These are phyloP conservation scores for Pherbina coryleti DNA, from an alignment of 2,888 invertebrate species.

Conservation along the genomic window DNA sequence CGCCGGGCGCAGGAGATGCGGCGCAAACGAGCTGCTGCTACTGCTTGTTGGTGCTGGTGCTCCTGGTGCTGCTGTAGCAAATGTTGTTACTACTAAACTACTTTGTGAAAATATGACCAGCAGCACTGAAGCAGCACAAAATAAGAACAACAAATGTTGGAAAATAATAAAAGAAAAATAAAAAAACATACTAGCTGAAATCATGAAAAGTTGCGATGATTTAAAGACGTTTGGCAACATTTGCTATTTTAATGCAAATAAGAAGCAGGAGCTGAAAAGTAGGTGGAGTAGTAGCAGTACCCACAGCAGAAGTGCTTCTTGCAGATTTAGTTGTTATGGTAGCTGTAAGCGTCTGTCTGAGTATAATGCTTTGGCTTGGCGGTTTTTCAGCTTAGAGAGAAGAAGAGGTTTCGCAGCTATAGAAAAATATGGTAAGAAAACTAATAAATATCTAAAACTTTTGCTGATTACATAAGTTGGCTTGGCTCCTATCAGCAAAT, in stretches of 20 bases:
- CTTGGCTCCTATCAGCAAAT: no score
- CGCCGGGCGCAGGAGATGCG: no score
- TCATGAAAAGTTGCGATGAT: not conserved
- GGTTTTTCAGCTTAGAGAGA: no score
- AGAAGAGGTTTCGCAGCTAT: no score
- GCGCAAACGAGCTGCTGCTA: not conserved
- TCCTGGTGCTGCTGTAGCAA: not conserved
- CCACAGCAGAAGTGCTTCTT: not conserved
- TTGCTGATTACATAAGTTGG: no score
- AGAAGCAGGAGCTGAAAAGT: not conserved
- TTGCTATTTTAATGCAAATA: slow-evolving; percentile 10
- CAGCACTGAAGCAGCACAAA: not conserved
- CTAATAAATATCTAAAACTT: no score
- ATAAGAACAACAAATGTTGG: not conserved
- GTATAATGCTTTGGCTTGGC: no score
- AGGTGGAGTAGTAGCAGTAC: not conserved
- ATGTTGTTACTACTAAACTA: slow-evolving; percentile 28
- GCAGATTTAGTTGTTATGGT: no score
- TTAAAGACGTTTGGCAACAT: slow-evolving; percentile 1
- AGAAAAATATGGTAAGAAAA: no score
- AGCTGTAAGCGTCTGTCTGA: no score
- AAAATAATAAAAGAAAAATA: not conserved
- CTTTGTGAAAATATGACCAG: slow-evolving; percentile 18
- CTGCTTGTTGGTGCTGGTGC: no score
- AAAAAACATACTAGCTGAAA: not conserved